phyloP scores from a whole-genome alignment of 2,888 invertebrate genomes.

The Spisula subtruncata region DNA sequence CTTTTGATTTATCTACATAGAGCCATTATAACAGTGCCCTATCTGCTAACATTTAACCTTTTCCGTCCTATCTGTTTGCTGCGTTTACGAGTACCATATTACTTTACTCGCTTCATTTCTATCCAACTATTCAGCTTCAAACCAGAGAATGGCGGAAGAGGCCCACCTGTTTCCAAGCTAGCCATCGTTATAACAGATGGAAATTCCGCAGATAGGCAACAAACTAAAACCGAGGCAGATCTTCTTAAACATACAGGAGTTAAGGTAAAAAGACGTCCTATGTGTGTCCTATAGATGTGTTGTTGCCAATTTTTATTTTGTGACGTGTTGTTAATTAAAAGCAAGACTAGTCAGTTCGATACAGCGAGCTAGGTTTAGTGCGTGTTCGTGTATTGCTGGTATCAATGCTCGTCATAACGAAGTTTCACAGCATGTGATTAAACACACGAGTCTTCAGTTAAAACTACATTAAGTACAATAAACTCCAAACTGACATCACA shows the following conservation, averaged over 20 bases:
- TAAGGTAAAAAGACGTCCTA: constrained; percentile 54
- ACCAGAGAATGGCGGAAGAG: constrained; percentile 66
- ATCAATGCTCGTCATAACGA: too few species aligned
- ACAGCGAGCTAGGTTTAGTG: too few species aligned
- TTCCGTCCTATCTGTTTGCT: not conserved
- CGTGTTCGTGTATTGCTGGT: too few species aligned
- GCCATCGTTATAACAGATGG: constrained; percentile 75
- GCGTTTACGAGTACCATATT: not conserved
- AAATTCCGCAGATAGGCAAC: constrained; percentile 56
- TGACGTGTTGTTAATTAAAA: not conserved
- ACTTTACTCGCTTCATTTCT: not conserved
- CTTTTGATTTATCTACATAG: too few species aligned
- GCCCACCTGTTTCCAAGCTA: constrained; percentile 63
- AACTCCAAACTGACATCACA: too few species aligned
- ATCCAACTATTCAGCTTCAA: constrained; percentile 55
- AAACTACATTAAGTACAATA: too few species aligned
- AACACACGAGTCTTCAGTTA: too few species aligned
- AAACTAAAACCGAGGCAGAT: constrained; percentile 63
- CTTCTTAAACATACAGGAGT: constrained; percentile 65
- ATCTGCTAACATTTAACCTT: too few species aligned
- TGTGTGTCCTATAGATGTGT: not conserved
- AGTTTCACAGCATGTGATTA: too few species aligned
- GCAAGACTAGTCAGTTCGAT: too few species aligned
- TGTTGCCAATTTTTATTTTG: not conserved
- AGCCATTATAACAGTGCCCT: too few species aligned